phyloP scores from a whole-genome alignment of 1,140 invertebrate genomes.

The Cydia fagiglandana region DNA sequence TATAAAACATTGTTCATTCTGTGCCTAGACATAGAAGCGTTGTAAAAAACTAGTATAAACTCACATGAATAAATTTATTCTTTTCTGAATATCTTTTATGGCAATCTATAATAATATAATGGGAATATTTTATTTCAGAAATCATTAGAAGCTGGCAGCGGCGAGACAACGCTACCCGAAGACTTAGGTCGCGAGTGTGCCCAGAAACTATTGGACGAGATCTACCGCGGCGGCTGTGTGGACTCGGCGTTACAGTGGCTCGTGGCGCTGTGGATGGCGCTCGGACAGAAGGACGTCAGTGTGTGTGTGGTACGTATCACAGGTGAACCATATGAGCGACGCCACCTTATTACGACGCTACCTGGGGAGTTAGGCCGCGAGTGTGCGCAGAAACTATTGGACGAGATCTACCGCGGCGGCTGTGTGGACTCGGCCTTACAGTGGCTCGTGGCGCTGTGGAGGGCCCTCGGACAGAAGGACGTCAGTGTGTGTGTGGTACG shows the following conservation, averaged over 20 bases:
- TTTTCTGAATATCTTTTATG: neutral
- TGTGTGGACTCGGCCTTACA: conserved; percentile 95
- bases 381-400: conserved; percentile 89
- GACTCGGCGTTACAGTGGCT: conserved; percentile 94
- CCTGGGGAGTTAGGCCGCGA: conserved; percentile 95
- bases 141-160: conserved; percentile 71
- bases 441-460: conserved; percentile 90
- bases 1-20: too few species aligned
- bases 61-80: neutral
- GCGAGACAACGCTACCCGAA: conserved; percentile 88
- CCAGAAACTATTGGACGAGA: conserved; percentile 91
- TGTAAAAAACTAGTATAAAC: too few species aligned
- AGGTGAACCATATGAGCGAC: neutral
- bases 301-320: conserved; percentile 85
- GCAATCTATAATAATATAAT: neutral
- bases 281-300: conserved; percentile 97
- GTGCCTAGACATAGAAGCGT: too few species aligned
- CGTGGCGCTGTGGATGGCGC: conserved; percentile 92
- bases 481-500: conserved; percentile 93
- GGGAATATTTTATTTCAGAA: conserved; percentile 58
- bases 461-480: conserved; percentile 96
- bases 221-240: conserved; percentile 94
- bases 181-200: conserved; percentile 93
- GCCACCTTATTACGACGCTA: too few species aligned
- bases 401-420: conserved; percentile 96